A percentile compares a stretch with the other conserved stretches of the same genome.
phyloP scores from a whole-genome alignment of 1,140 invertebrate genomes.

The Plutomurus gul region DNA sequence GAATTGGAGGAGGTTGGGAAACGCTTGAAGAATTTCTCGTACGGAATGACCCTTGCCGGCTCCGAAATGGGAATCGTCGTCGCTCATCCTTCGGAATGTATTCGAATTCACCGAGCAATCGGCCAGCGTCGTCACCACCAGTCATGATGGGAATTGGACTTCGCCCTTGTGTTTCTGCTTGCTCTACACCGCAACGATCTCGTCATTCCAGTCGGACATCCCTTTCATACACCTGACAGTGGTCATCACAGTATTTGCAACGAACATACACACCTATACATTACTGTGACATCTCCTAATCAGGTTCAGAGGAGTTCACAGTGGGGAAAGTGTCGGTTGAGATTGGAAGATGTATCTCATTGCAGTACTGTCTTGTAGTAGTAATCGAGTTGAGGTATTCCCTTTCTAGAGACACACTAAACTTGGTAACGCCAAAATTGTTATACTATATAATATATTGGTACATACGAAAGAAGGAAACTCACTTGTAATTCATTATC shows the following conservation, averaged over 20 bases:
- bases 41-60: constrained; percentile 83
- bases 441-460: too few relatives aligned
- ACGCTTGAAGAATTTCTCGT: constrained; percentile 88
- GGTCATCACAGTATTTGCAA: constrained; percentile 8
- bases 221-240: constrained; percentile 25
- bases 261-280: background rate
- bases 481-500: too few relatives aligned
- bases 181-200: constrained; percentile 42
- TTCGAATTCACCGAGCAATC: background rate
- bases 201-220: constrained; percentile 48
- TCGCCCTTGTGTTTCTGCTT: constrained; percentile 36
- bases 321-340: background rate
- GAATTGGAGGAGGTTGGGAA: constrained; percentile 73
- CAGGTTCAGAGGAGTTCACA: background rate
- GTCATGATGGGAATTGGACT: constrained; percentile 34
- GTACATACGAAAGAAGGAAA: too few relatives aligned
- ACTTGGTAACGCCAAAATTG: too few relatives aligned
- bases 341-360: background rate
- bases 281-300: background rate
- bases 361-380: background rate
- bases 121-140: constrained; percentile 41
- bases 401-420: too few relatives aligned
- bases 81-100: constrained; percentile 8
- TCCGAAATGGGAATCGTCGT: background rate
- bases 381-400: too few relatives aligned